Evolutionary conservation across 2,797 vertebrate species (phyloP).

Genomic region (Aulostomus chinensis): DNA sequence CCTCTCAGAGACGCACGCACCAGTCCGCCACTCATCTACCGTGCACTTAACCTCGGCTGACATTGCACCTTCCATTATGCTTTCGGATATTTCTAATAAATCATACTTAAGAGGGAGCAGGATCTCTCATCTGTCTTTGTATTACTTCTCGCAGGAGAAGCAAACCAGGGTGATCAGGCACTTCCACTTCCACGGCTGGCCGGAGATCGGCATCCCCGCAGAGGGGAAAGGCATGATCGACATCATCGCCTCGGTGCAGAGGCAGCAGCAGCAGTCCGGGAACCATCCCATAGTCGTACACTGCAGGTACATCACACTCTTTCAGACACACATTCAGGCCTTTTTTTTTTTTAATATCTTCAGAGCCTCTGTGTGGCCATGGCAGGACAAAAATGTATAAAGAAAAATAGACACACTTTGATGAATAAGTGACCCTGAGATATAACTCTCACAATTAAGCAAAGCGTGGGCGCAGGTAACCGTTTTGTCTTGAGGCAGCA

Average conservation of each 20-base stretch:
- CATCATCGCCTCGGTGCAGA: slow-evolving; percentile 94
- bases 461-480: no score
- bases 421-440: no score
- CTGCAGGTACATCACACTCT: slow-evolving; percentile 85
- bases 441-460: no score
- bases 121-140: slow-evolving; percentile 63
- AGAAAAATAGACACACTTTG: no score
- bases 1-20: slow-evolving; percentile 16
- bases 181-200: slow-evolving; percentile 99
- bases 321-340: not conserved
- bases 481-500: no score
- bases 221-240: slow-evolving; percentile 98
- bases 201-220: slow-evolving; percentile 92
- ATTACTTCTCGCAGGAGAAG: slow-evolving; percentile 82
- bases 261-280: slow-evolving; percentile 96
- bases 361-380: no score
- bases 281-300: slow-evolving; percentile 96
- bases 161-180: slow-evolving; percentile 88
- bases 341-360: not conserved
- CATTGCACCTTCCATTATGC: slow-evolving; percentile 33
- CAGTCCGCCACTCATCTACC: slow-evolving; percentile 19
- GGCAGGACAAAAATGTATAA: no score
- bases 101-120: slow-evolving; percentile 37
- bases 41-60: slow-evolving; percentile 31
- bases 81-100: slow-evolving; percentile 32